phyloP scores from a whole-genome alignment of 2,888 invertebrate species.

The Lasioglossum malachurum region DNA sequence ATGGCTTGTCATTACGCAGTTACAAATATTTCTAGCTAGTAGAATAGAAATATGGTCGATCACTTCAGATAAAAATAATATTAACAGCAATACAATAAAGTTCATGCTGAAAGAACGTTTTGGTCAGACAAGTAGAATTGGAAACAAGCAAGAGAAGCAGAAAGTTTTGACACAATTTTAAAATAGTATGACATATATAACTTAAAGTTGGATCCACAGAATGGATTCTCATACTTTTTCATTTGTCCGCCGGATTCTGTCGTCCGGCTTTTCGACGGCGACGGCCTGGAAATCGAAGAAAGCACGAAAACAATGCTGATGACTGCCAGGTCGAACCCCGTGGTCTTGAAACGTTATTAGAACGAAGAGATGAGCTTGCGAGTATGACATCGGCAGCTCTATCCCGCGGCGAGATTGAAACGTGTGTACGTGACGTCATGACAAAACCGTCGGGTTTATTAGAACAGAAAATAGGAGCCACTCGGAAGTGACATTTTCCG shows the following conservation, averaged over 20 bases:
- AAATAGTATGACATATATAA: background rate
- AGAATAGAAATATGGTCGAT: background rate
- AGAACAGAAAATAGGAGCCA: background rate
- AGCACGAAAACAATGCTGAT: background rate
- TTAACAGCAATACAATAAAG: background rate
- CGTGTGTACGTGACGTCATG: background rate
- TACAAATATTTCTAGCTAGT: background rate
- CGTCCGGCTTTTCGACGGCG: background rate
- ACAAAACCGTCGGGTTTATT: background rate
- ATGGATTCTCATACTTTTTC: background rate
- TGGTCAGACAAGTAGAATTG: background rate
- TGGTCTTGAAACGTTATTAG: conserved; percentile 26
- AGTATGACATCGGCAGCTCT: conserved; percentile 5
- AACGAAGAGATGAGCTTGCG: conserved; percentile 7
- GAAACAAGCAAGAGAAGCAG: background rate
- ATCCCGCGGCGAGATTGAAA: conserved; percentile 10
- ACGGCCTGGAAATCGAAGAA: background rate
- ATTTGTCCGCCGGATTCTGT: background rate
- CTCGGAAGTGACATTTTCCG: background rate
- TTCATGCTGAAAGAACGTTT: too few species aligned
- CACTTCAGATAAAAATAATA: background rate
- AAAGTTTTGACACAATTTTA: background rate
- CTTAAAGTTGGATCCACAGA: background rate
- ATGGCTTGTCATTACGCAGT: background rate
- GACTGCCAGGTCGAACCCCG: background rate